Evolutionary conservation across 2,888 invertebrate genomes (phyloP).

Genomic region (Lamellibrachia satsuma): DNA sequence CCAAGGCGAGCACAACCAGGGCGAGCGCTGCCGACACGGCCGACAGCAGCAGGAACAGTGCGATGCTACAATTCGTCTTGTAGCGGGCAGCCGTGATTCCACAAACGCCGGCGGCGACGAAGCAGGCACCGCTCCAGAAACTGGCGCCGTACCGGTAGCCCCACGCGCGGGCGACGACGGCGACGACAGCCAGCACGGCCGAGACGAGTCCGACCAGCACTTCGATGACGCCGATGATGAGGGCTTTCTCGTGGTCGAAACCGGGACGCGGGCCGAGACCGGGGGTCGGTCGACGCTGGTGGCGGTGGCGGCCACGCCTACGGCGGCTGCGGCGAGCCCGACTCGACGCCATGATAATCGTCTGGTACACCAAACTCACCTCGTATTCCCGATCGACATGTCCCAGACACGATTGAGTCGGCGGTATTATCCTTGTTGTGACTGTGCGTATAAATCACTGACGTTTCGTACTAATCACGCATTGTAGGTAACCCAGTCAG

Average conservation of each 20-base stretch:
- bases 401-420: background rate
- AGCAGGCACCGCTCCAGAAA: constrained; percentile 51
- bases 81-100: constrained; percentile 14
- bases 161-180: constrained; percentile 51
- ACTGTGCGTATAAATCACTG: background rate
- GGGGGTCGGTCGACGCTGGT: background rate
- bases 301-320: background rate
- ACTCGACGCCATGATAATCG: background rate
- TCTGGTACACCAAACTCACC: background rate
- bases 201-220: constrained; percentile 51
- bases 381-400: background rate
- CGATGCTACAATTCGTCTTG: constrained; percentile 24
- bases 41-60: constrained; percentile 26
- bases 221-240: constrained; percentile 50
- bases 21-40: constrained; percentile 20
- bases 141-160: constrained; percentile 56
- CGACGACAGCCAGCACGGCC: constrained; percentile 50
- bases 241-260: constrained; percentile 49
- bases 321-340: background rate
- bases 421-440: background rate
- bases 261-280: constrained; percentile 13
- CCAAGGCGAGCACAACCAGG: background rate
- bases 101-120: constrained; percentile 23
- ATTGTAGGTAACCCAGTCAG: background rate
- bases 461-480: background rate